Percentiles rank a stretch among this genome's conserved stretches.
Evolutionary conservation across 2,113 vertebrate genomes (phyloP).

Genomic region (Heloderma charlesbogerti): DNA sequence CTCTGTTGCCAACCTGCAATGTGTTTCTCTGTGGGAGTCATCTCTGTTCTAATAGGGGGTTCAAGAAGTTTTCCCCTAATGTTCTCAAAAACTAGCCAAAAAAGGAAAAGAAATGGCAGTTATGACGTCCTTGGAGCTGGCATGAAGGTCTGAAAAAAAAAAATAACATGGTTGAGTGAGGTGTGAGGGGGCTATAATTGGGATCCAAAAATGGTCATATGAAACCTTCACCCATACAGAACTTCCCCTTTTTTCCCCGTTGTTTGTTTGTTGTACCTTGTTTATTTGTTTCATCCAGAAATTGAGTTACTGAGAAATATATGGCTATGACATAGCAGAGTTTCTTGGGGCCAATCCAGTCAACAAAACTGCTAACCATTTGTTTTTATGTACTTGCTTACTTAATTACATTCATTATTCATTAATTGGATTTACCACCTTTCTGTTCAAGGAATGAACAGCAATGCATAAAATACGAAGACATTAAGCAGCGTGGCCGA

Average conservation of each 20-base stretch:
- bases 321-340: neutral
- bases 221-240: neutral
- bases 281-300: neutral
- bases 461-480: neutral
- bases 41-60: neutral
- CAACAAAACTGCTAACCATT: neutral
- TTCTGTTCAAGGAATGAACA: neutral
- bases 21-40: neutral
- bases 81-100: neutral
- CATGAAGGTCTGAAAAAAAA: slow-evolving; percentile 4
- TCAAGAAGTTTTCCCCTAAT: neutral
- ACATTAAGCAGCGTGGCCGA: neutral
- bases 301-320: neutral
- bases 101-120: neutral
- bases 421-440: neutral
- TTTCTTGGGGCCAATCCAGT: too few relatives aligned
- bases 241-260: slow-evolving; percentile 13
- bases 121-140: neutral
- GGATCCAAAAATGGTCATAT: neutral
- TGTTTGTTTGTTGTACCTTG: neutral
- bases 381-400: neutral
- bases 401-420: neutral
- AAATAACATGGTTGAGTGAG: neutral
- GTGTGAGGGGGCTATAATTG: neutral
- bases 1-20: neutral